Evolutionary conservation across 2,888 invertebrate genomes (phyloP).

Genomic region (Miltochrista miniata): DNA sequence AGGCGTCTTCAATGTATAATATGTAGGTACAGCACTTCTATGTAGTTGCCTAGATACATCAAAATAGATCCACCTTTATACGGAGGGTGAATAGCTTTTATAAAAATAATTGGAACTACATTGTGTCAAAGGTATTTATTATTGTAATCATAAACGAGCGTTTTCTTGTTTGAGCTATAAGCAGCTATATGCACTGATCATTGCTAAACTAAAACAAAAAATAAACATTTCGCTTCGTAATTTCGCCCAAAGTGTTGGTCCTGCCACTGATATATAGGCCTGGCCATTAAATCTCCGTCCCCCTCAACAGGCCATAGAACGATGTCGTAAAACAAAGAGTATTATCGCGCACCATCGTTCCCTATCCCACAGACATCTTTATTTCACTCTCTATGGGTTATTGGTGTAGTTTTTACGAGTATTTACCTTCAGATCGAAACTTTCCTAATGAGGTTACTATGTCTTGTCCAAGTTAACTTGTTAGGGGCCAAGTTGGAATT

Average conservation of each 20-base stretch:
- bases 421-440: constrained; percentile 11
- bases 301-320: constrained; percentile 18
- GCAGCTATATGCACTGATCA: no score
- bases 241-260: background rate
- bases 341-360: constrained; percentile 30
- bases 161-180: no score
- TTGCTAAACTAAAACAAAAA: no score
- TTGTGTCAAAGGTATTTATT: no score
- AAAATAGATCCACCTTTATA: no score
- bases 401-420: constrained; percentile 8
- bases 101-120: no score
- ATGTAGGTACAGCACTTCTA: no score
- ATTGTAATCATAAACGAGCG: no score
- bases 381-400: constrained; percentile 12
- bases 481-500: background rate
- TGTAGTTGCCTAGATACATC: no score
- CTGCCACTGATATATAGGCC: background rate
- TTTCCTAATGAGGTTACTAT: constrained; percentile 5
- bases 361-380: constrained; percentile 27
- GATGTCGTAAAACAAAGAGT: constrained; percentile 52
- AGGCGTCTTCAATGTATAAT: no score
- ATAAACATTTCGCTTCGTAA: no score
- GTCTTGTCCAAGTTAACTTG: background rate
- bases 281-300: constrained; percentile 43
- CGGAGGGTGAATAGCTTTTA: no score